Evolutionary conservation across 2,113 vertebrate genomes (phyloP), one percentile per base, ranked within the genome.

Genomic region (Ceyx cyanopectus): DNA sequence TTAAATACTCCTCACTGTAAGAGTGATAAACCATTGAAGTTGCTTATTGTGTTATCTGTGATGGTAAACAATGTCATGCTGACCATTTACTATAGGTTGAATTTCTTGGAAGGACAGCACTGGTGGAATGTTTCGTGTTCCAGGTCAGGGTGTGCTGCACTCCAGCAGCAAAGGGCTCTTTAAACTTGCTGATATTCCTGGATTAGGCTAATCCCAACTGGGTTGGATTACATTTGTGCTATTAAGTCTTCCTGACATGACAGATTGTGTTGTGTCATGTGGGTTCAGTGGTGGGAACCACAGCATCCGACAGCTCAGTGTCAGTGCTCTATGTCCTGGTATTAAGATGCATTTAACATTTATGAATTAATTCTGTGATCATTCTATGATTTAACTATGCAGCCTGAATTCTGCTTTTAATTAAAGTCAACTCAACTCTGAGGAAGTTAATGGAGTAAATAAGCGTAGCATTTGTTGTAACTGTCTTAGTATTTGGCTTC

Each of bases 401-500:
- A 90, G 67, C 46, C 54, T 63, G 82, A 80, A 91, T 82, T 67
- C 63, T 92, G 56, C 75, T 96, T 93, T 87, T 90, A 65, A 65
- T 89, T 87, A 56, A 92, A 89, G 46, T 66, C 70, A 89, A 37
- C 66, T 90, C 27, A 67, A 41, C 34, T 76, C 54, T 29, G 24
- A 81, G 51, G 73, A 69, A 69, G 37, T 81, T 90, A 93, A 82
- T 78, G 46, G 51, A 69, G 41, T 87, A 87, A 96, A 79, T 76
- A 76, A 82, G 46, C 17, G 69, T 34, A 80, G 79, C 20, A 65
- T 92, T 93, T 91, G 77, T 75, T 72, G 54, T 79, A 89, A 69
- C 32, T 26, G 12, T 65, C 70, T 94, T 89, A 94, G 84, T 89
- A 87, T 94, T 87, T 94, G 77, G 45, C 62, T 93, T 95, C 50